Evolutionary conservation across 2,113 vertebrate genomes (phyloP), one percentile per base, ranked within the genome.

Genomic region (Notiomystis cincta): DNA sequence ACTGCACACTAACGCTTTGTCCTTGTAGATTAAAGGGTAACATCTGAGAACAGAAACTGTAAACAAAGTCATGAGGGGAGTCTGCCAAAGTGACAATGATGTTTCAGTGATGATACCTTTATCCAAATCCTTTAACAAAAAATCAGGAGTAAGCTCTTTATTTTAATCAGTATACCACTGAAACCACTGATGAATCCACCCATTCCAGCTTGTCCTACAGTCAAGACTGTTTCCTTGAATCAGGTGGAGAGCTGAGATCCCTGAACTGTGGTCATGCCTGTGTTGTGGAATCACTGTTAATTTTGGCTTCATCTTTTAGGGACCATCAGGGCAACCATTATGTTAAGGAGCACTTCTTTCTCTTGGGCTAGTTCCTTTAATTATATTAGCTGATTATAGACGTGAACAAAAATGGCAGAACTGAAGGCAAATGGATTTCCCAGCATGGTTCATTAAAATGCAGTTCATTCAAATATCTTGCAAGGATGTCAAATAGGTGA

Each of bases 401-500:
- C 42, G 19, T 58, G 76, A 96, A 48, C 35, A 87, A 70, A 93
- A 95, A 90, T 50, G 76, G 58, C 60, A 87, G 50, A 92, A 92
- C 12, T 53, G 58, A 86, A 88, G 82, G 83, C 64, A 88, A 86
- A 95, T 20, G 67, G 42, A 56, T 90, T 89, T 95, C 92, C 45
- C 51, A 62, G 33, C 15, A 62, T 0, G 0, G 38, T 62, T 93
- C 67, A 66, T 96, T 90, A 86, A 90, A 95, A 95, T 73, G 17
- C 54, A 83, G 35, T 45, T 90, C 40, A 90, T 94, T 79, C 50
- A 88, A 56, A 60, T 66, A 90, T 48, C 71, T 89, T 67, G 11
- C 73, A 89, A 64, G 35, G 56, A 81, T 90, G 79, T 89, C 80
- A 92, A 77, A 82, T 58, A 90, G 79, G 93, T 95, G 80, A 80